phyloP scores from a whole-genome alignment of 2,888 invertebrate genomes.

The Harmothoe impar region DNA sequence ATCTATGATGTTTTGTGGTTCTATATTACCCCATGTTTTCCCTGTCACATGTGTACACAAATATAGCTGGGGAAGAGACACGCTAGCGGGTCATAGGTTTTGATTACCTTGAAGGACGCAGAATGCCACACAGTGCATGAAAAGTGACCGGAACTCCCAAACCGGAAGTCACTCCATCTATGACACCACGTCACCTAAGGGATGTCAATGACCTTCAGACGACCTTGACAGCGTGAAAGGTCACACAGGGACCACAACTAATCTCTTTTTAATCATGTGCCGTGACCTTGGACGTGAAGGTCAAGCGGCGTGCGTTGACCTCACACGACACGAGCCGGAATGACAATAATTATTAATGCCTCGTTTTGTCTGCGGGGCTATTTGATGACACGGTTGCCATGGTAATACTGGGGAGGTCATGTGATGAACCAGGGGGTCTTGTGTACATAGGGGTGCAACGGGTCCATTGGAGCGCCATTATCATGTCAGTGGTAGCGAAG shows the following conservation, averaged over 20 bases:
- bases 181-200: no score
- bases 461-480: no score
- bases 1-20: no score
- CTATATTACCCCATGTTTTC: no score
- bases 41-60: no score
- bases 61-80: no score
- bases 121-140: background rate
- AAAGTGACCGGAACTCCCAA: no score
- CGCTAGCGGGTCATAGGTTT: no score
- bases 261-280: constrained; percentile 17
- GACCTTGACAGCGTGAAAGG: background rate
- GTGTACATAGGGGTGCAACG: no score
- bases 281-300: constrained; percentile 6
- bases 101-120: no score
- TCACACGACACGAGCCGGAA: background rate
- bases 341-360: background rate
- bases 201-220: background rate
- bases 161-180: no score
- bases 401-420: background rate
- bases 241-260: background rate
- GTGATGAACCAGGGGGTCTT: background rate
- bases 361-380: background rate
- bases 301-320: background rate
- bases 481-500: no score
- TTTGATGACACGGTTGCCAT: background rate